Conservation (phyloP, 2,888 invertebrate species). For the Mythimna impura region DNA sequence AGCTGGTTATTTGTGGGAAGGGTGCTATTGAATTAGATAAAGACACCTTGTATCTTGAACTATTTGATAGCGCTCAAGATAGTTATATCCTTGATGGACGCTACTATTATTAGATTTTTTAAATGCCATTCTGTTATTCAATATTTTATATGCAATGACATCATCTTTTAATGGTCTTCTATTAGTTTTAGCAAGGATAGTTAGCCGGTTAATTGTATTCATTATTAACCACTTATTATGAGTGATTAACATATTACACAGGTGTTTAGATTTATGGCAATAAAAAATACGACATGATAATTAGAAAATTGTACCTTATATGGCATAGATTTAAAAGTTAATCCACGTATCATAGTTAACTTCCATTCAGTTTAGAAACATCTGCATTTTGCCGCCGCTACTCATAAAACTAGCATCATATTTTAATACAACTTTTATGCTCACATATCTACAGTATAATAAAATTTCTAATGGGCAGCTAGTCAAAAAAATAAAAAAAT, state of each 20-base stretch:
- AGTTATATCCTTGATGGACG: constrained; percentile 69
- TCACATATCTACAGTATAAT: constrained; percentile 32
- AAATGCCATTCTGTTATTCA: constrained; percentile 48
- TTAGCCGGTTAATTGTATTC: constrained; percentile 15
- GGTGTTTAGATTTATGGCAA: constrained; percentile 27
- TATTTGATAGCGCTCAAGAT: constrained; percentile 75
- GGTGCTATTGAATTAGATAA: constrained; percentile 83
- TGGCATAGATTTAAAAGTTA: background rate
- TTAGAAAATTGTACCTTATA: background rate
- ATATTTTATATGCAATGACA: constrained; percentile 37
- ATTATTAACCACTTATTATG: constrained; percentile 17
- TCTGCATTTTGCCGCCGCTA: constrained; percentile 1
- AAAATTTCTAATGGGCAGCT: constrained; percentile 60
- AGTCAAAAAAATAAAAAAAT: constrained; percentile 58
- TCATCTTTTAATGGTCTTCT: constrained; percentile 36
- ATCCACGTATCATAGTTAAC: background rate
- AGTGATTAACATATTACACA: constrained; percentile 22
- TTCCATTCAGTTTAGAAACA: constrained; percentile 6
- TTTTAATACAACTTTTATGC: constrained; percentile 36
- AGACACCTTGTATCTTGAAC: constrained; percentile 82
- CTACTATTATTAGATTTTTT: constrained; percentile 62
- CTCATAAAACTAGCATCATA: constrained; percentile 32
- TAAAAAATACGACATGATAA: background rate
- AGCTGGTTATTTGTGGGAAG: constrained; percentile 71
- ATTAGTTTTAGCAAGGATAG: constrained; percentile 14